phyloP scores from a whole-genome alignment of 2,888 invertebrate species.

The Lycophotia porphyrea region DNA sequence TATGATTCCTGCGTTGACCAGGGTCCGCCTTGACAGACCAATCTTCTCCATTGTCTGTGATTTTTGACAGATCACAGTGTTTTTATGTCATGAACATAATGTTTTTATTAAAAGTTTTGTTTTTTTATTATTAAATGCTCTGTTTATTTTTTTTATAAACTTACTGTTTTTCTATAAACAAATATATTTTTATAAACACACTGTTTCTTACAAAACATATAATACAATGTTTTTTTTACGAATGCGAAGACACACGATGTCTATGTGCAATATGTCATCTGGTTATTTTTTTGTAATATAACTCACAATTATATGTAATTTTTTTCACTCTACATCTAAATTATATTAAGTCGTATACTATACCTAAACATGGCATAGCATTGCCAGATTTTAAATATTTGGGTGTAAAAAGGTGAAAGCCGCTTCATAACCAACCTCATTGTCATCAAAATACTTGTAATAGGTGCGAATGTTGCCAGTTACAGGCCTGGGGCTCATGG shows the following conservation, averaged over 20 bases:
- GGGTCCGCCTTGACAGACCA: conserved; percentile 32
- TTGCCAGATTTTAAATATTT: background rate
- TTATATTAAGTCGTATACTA: background rate
- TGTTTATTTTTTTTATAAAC: background rate
- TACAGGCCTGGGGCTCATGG: conserved; percentile 81
- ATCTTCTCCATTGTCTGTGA: conserved; percentile 53
- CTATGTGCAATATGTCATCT: background rate
- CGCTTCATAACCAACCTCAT: background rate
- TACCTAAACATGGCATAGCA: background rate
- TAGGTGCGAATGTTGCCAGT: conserved; percentile 60
- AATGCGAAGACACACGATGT: background rate
- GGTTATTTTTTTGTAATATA: background rate
- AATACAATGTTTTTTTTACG: background rate
- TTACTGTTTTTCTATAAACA: background rate
- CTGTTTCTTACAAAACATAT: background rate
- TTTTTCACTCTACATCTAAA: background rate
- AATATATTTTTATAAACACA: background rate
- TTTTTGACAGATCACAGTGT: conserved; percentile 1
- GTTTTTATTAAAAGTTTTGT: background rate
- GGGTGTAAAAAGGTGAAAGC: background rate
- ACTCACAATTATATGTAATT: background rate
- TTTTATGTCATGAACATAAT: background rate
- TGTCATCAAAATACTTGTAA: conserved; percentile 43
- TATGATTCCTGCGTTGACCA: conserved; percentile 9
- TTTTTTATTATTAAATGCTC: background rate